Evolutionary conservation across 1,140 invertebrate species (phyloP), one percentile per base, ranked within the genome.

Genomic region (Dolichoris vasculosae): DNA sequence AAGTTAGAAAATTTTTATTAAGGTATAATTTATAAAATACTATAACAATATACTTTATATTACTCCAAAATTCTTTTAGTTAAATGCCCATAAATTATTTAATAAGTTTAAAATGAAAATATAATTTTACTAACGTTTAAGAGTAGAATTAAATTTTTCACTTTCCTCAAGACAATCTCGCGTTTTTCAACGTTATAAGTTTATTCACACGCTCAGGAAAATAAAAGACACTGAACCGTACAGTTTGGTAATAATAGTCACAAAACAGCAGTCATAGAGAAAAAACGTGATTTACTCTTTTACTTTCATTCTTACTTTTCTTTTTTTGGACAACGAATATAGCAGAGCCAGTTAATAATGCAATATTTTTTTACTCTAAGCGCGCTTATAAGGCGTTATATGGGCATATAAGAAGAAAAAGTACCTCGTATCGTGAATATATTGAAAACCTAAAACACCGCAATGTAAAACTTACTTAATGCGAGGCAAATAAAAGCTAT

Each of bases 391-490:
- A 51, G 32, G 35, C 26, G 46, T 48, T 79, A 79, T 79, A 55
- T 30, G 15, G 15, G 48, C 48, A 32, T 64, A 64, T 64, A 64
- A 64, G 30, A 48, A 55, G 35, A 17, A 38, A 63, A 64, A 51
- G 55, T 63, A 11, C n/a, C 51, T 75, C 81, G 81, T 73, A 75
- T 83, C n/a, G 73, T 46, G 82, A 83, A 83, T 63, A 76, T 83
- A 83, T 76, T 83, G 82, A 83, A 83, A 64, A 40, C 32, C 38
- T 71, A 59, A 69, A 81, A 30, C n/a, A 26, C 20, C 48, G 26
- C 48, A 48, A 64, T 81, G 84, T 63, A 63, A 81, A 85, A 76
- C 26, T 80, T 81, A 30, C 38, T 79, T 80, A 79, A 79, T 43
- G 69, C 69, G 43, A 0, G 67, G 63, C 55, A 81, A 75, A 82